Evolutionary conservation across 2,113 vertebrate species (phyloP).

Genomic region (Epinephelus moara): DNA sequence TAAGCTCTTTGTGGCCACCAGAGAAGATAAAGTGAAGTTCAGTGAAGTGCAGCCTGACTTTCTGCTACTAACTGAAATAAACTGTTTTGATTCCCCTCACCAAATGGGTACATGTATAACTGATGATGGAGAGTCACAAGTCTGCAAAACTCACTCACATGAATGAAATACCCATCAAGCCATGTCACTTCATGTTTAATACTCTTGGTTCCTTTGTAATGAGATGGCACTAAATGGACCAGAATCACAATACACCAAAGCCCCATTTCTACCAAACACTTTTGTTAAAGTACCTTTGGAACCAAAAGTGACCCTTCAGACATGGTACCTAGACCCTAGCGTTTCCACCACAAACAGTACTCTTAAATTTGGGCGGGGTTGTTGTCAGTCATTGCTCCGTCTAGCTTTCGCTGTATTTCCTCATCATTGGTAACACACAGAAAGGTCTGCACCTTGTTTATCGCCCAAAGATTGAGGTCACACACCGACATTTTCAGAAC

Average conservation of each 20-base stretch:
- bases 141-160: not conserved
- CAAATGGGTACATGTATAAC: not conserved
- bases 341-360: too few relatives aligned
- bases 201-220: not conserved
- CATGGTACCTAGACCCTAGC: too few relatives aligned
- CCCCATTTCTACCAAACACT: too few relatives aligned
- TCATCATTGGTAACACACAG: too few relatives aligned
- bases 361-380: too few relatives aligned
- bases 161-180: not conserved
- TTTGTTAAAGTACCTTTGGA: too few relatives aligned
- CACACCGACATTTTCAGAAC: too few relatives aligned
- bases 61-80: not conserved
- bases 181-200: not conserved
- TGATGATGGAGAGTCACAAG: not conserved
- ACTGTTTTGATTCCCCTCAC: not conserved
- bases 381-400: too few relatives aligned
- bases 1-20: not conserved
- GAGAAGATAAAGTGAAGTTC: constrained; percentile 6
- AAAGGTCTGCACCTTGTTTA: too few relatives aligned
- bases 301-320: too few relatives aligned
- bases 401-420: too few relatives aligned
- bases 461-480: too few relatives aligned
- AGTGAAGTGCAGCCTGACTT: not conserved
- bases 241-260: not conserved
- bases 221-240: not conserved